Conservation (phyloP, 2,888 invertebrate genomes). For the Pollenia labialis region DNA sequence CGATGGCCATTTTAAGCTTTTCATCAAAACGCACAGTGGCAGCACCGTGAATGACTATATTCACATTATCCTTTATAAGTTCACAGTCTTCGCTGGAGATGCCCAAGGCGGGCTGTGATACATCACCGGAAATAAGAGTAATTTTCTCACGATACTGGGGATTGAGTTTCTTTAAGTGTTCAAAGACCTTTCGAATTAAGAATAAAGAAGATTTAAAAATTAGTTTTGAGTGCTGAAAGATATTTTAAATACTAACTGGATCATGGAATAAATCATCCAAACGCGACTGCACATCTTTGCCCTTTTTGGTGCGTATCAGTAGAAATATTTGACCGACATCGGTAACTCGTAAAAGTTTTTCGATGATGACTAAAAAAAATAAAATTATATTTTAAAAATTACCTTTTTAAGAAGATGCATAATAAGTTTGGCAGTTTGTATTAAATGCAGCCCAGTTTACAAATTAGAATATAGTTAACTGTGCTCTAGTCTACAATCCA, state of each 20-base stretch:
- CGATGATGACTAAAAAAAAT: slow-evolving; percentile 85
- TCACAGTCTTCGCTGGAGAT: slow-evolving; percentile 82
- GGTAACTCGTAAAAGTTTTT: slow-evolving; percentile 87
- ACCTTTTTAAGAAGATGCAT: not conserved
- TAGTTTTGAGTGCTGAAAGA: not conserved
- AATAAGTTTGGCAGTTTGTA: not conserved
- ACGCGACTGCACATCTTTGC: slow-evolving; percentile 88
- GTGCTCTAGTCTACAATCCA: too few relatives aligned
- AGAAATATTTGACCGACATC: slow-evolving; percentile 86
- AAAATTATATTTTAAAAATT: not conserved
- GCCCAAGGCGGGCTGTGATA: slow-evolving; percentile 82
- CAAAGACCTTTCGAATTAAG: slow-evolving; percentile 77
- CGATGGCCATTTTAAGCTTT: slow-evolving; percentile 88
- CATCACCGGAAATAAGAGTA: slow-evolving; percentile 84
- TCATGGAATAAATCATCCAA: slow-evolving; percentile 90
- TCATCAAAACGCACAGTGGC: slow-evolving; percentile 94
- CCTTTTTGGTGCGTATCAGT: slow-evolving; percentile 87
- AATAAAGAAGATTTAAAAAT: not conserved
- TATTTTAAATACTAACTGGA: slow-evolving; percentile 84
- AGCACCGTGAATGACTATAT: slow-evolving; percentile 93
- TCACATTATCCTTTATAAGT: slow-evolving; percentile 82
- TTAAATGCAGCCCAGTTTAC: too few relatives aligned
- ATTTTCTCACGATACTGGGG: slow-evolving; percentile 83
- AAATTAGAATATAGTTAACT: too few relatives aligned
- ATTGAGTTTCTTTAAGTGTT: slow-evolving; percentile 79